Evolutionary conservation across 2,113 vertebrate genomes (phyloP).

Genomic region (Australoheros scitulus): DNA sequence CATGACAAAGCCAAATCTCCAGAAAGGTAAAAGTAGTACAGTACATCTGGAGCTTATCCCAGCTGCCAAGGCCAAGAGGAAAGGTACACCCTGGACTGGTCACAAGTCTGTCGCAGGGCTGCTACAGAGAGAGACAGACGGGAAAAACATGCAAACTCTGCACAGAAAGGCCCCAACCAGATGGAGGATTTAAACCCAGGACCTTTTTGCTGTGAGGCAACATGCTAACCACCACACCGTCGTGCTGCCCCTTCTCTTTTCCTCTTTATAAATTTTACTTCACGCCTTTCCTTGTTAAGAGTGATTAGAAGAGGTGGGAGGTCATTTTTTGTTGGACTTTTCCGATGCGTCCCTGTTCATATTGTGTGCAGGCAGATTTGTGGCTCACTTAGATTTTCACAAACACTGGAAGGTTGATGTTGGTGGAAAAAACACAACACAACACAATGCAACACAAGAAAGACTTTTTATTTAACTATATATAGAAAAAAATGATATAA

Average conservation of each 20-base stretch:
- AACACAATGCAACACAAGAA: not conserved
- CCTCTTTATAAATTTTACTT: not conserved
- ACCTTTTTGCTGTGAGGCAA: too few species aligned
- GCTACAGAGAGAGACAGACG: too few species aligned
- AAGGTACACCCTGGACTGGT: too few species aligned
- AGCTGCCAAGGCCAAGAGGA: too few species aligned
- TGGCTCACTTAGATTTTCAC: not conserved
- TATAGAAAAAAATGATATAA: not conserved
- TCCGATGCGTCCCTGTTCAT: not conserved
- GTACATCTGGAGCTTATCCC: not conserved
- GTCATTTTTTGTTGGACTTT: not conserved
- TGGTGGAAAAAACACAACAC: not conserved
- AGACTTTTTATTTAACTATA: not conserved
- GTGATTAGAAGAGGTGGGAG: not conserved
- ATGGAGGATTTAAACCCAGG: too few species aligned
- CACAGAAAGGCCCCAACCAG: too few species aligned
- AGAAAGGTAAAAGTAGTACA: conserved; percentile 1
- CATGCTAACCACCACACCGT: too few species aligned
- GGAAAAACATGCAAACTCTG: too few species aligned
- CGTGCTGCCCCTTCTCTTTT: too few species aligned
- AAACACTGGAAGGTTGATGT: not conserved
- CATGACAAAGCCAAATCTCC: not conserved
- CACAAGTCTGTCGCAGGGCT: too few species aligned
- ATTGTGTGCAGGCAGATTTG: not conserved
- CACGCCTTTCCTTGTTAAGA: not conserved